Evolutionary conservation across 2,797 vertebrate species (phyloP).

Genomic region (Sphaeramia orbicularis): DNA sequence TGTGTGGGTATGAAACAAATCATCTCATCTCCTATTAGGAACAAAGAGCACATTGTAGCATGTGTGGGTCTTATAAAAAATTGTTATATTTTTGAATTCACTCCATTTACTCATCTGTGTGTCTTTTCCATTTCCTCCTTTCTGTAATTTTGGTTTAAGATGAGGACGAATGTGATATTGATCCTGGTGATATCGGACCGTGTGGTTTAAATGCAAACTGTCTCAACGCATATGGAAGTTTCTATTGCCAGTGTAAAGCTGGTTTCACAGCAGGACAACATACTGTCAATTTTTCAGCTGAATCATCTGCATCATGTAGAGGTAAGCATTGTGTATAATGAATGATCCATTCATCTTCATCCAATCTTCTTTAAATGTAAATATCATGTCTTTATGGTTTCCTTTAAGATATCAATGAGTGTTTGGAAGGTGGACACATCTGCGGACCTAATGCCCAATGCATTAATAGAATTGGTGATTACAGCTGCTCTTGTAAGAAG

Average conservation of each 20-base stretch:
- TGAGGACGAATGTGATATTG: conserved; percentile 7
- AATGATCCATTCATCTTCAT: accelerated
- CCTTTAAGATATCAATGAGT: conserved; percentile 75
- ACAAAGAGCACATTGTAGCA: neutral
- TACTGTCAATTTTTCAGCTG: accelerated
- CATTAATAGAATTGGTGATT: accelerated
- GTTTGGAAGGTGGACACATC: accelerated
- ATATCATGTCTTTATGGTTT: conserved; percentile 4
- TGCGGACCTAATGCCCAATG: conserved; percentile 67
- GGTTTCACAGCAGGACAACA: conserved; percentile 9
- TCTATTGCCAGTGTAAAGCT: conserved; percentile 55
- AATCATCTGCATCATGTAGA: accelerated
- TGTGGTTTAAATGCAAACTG: conserved; percentile 46
- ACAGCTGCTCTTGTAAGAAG: conserved; percentile 50
- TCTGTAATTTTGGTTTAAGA: conserved; percentile 54
- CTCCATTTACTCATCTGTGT: accelerated
- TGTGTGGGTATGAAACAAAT: conserved; percentile 63
- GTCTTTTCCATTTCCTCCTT: neutral
- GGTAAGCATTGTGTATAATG: conserved; percentile 52
- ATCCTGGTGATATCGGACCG: accelerated
- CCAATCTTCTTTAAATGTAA: neutral
- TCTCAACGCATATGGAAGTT: conserved; percentile 53
- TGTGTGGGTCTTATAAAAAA: neutral
- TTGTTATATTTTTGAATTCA: neutral
- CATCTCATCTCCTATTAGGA: neutral